These are phyloP conservation scores for Kuschelorhynchus macadamiae DNA, from an alignment of 2,888 invertebrate species.

Conservation along the genomic window DNA sequence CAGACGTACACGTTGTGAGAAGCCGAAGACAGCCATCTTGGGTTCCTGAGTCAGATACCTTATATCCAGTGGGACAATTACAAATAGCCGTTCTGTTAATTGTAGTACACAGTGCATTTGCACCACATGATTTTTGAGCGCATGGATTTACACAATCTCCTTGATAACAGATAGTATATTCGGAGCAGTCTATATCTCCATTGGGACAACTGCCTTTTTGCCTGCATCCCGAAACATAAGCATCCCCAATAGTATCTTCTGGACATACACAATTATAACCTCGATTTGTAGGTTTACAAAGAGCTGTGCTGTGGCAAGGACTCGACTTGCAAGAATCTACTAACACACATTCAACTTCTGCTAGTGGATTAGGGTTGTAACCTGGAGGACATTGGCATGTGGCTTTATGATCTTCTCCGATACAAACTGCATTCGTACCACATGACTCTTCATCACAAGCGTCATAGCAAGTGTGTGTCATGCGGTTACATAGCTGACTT, in stretches of 20 bases:
- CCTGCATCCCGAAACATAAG: slow-evolving; percentile 81
- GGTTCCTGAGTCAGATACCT: slow-evolving; percentile 75
- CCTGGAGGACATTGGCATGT: slow-evolving; percentile 91
- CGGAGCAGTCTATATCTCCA: slow-evolving; percentile 83
- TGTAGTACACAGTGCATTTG: slow-evolving; percentile 86
- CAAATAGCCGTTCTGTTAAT: slow-evolving; percentile 84
- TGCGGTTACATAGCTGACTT: slow-evolving; percentile 84
- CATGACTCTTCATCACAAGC: slow-evolving; percentile 88
- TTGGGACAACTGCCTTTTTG: slow-evolving; percentile 82
- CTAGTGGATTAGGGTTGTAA: slow-evolving; percentile 82
- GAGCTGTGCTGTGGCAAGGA: slow-evolving; percentile 85
- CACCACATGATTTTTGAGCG: slow-evolving; percentile 81
- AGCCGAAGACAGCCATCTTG: slow-evolving; percentile 82
- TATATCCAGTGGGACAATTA: slow-evolving; percentile 82
- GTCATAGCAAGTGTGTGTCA: slow-evolving; percentile 86
- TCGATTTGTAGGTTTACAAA: slow-evolving; percentile 77
- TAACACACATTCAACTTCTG: slow-evolving; percentile 85
- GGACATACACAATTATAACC: slow-evolving; percentile 87
- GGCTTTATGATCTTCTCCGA: slow-evolving; percentile 86
- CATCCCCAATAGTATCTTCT: slow-evolving; percentile 82
- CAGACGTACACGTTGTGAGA: slow-evolving; percentile 76
- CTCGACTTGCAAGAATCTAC: slow-evolving; percentile 82
- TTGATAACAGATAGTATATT: slow-evolving; percentile 79
- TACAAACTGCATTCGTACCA: slow-evolving; percentile 89
- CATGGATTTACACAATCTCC: slow-evolving; percentile 87